These are phyloP conservation scores for Picathartes gymnocephalus DNA, from an alignment of 2,113 vertebrate genomes.

Conservation along the genomic window DNA sequence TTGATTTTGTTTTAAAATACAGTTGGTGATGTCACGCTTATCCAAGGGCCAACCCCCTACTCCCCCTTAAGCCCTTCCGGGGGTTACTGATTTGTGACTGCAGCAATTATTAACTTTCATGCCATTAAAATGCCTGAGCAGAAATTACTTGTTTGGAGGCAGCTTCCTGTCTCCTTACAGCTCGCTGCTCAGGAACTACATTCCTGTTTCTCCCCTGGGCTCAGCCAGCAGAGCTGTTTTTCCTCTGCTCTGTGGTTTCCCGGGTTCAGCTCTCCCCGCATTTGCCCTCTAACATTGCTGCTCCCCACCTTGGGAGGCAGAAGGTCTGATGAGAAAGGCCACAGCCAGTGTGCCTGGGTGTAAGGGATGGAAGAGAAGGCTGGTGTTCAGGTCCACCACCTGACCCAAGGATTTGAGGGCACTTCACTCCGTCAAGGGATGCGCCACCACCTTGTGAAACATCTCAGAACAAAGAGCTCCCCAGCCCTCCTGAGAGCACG, in stretches of 20 bases:
- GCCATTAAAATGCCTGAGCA: not conserved
- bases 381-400: not conserved
- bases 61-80: not conserved
- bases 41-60: not conserved
- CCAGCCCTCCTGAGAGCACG: not conserved
- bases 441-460: not conserved
- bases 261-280: not conserved
- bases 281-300: rapidly evolving
- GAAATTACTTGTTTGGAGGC: not conserved
- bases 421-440: not conserved
- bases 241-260: not conserved
- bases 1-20: slow-evolving; percentile 1
- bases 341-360: not conserved
- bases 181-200: not conserved
- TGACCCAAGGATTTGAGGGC: not conserved
- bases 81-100: not conserved
- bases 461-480: not conserved
- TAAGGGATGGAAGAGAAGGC: not conserved
- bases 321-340: not conserved
- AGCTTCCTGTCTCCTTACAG: not conserved
- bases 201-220: not conserved
- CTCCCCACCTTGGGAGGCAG: not conserved
- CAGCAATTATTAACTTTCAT: not conserved
- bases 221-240: not conserved
- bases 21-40: not conserved